Evolutionary conservation across 2,888 invertebrate genomes (phyloP), one percentile per base, ranked within the genome.

Genomic region (Trachelus troglodyta): DNA sequence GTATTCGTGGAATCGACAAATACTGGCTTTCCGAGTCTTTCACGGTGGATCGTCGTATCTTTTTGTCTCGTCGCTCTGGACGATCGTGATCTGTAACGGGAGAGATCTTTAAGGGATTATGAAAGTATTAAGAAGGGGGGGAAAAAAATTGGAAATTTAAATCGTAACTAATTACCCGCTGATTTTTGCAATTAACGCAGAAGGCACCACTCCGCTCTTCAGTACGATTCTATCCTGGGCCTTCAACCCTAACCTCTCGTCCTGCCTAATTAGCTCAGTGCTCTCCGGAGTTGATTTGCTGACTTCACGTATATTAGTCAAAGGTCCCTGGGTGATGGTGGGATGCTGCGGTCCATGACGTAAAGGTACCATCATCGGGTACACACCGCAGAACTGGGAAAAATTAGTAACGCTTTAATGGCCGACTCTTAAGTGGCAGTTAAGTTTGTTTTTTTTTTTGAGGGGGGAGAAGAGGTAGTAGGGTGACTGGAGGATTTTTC

Each of bases 341-440:
- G 56, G 56, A 23, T 56, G 56, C 56, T 56, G 56, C 23, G 56
- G 56, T 71, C 71, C 33, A 34, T 34, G 71, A 71, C 30, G 31
- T 31, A 31, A 31, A 34, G 71, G 71, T 31, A 34, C 31, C 12
- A 34, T 56, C 56, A 56, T 71, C 31, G 71, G 33, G 71, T 34
- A 71, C 71, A 71, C 71, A 71, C 71, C 33, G 33, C 71, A 34
- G 30, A 71, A 71, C 71, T 34, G 74, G 74, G 78, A 81, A 87
- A 88, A 88, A 88, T 89, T 87, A 86, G 87, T 87, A 84, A 85
- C 84, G 86, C 84, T 86, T 84, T 83, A 81, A 83, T 84, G 79
- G 76, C 80, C 81, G 83, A 80, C 82, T 84, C 75, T 84, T 85
- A 86, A 87, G 86, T 85, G 85, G 85, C 87, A 87, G 85, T 88